Evolutionary conservation across 1,140 invertebrate species (phyloP).

Genomic region (Lepidotrigona ventralis): DNA sequence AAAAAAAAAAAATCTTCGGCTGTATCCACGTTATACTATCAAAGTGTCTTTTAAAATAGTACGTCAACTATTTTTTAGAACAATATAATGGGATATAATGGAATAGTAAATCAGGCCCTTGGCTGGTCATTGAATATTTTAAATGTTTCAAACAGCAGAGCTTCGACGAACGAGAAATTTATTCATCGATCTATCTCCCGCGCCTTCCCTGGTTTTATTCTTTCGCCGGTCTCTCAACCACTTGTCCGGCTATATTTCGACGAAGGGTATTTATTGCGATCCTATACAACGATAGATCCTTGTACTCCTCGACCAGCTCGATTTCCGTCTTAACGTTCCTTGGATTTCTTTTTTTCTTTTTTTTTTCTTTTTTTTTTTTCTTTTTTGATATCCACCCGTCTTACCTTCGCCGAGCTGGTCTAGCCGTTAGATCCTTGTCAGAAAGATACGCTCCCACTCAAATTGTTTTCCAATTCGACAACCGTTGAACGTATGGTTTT

Average conservation of each 20-base stretch:
- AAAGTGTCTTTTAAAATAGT: too few relatives aligned
- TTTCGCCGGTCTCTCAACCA: constrained; percentile 5
- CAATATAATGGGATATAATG: too few relatives aligned
- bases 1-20: background rate
- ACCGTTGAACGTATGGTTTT: constrained; percentile 41
- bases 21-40: background rate
- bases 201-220: background rate
- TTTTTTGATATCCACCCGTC: background rate
- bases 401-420: background rate
- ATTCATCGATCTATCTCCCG: constrained; percentile 14
- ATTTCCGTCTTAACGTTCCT: background rate
- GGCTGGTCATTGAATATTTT: background rate
- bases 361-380: constrained; percentile 37
- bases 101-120: too few relatives aligned
- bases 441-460: constrained; percentile 12
- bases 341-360: constrained; percentile 5
- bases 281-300: constrained; percentile 42
- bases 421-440: background rate
- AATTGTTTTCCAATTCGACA: constrained; percentile 66
- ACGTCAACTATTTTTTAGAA: too few relatives aligned
- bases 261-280: constrained; percentile 61
- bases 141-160: background rate
- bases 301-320: constrained; percentile 19
- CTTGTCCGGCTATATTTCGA: constrained; percentile 45
- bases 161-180: constrained; percentile 8